phyloP scores from a whole-genome alignment of 2,113 vertebrate species.

The Petrocephalus zakoni region DNA sequence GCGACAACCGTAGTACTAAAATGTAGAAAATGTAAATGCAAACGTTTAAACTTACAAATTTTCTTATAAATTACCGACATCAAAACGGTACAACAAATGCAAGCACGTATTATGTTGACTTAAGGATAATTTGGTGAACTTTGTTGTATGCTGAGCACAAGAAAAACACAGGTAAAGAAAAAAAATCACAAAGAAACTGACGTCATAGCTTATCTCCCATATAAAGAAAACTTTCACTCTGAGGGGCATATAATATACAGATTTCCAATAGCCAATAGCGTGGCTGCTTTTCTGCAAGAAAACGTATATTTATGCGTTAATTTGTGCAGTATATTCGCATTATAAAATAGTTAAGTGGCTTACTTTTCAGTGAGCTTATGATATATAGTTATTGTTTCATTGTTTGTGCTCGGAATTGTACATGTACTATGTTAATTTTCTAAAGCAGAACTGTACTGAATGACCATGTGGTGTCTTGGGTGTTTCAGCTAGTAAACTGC shows the following conservation, averaged over 20 bases:
- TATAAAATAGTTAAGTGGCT: neutral
- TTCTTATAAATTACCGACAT: neutral
- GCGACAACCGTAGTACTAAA: neutral
- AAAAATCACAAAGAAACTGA: neutral
- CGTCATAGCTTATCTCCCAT: neutral
- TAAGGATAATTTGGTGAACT: neutral
- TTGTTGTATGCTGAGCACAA: neutral
- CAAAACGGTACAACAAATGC: neutral
- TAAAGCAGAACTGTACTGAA: neutral
- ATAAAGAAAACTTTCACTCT: neutral
- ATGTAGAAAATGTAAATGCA: neutral
- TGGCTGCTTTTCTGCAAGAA: neutral
- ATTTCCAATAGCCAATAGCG: neutral
- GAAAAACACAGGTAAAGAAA: neutral
- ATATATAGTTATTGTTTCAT: neutral
- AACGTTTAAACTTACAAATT: neutral
- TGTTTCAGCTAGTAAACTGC: neutral
- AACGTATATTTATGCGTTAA: neutral
- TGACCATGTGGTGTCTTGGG: neutral
- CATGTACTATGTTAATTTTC: neutral
- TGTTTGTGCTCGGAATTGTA: neutral
- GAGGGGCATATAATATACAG: neutral
- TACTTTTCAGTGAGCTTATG: neutral
- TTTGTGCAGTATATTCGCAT: neutral
- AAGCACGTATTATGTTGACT: neutral